Percentiles rank a stretch among this genome's conserved stretches.
phyloP scores from a whole-genome alignment of 2,113 vertebrate species.

The Crypturellus undulatus region DNA sequence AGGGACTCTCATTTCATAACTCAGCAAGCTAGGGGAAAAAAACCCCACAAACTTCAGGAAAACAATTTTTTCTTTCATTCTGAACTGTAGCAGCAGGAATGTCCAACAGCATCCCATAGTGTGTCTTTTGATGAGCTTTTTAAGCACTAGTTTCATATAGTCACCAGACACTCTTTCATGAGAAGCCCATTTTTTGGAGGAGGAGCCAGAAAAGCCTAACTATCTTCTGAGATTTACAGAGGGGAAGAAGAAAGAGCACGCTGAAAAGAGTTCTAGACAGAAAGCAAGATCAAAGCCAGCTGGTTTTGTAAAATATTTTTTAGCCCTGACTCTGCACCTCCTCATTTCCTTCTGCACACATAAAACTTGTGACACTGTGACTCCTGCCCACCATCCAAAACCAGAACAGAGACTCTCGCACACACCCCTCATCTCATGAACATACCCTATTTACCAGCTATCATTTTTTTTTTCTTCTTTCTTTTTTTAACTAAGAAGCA shows the following conservation, averaged over 20 bases:
- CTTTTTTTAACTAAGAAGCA: not conserved
- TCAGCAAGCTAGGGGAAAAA: not conserved
- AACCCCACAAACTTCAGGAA: not conserved
- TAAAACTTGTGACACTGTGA: not conserved
- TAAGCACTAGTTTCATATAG: not conserved
- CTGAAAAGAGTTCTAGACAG: not conserved
- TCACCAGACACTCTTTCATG: not conserved
- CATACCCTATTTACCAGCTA: not conserved
- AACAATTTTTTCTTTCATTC: not conserved
- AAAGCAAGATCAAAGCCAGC: not conserved
- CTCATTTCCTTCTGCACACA: not conserved
- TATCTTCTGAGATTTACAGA: not conserved
- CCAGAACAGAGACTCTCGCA: not conserved
- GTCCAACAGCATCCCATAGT: not conserved
- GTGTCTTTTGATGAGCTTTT: not conserved
- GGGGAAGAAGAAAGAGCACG: not conserved
- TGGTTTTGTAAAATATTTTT: not conserved
- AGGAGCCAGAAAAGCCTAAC: not conserved
- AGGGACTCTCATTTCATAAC: not conserved
- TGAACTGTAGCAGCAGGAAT: not conserved
- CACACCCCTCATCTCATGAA: not conserved
- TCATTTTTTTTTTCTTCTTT: not conserved
- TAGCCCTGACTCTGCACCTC: not conserved
- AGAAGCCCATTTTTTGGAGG: not conserved
- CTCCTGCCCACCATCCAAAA: not conserved